Evolutionary conservation across 2,888 invertebrate species (phyloP).

Genomic region (Pimpla rufipes): DNA sequence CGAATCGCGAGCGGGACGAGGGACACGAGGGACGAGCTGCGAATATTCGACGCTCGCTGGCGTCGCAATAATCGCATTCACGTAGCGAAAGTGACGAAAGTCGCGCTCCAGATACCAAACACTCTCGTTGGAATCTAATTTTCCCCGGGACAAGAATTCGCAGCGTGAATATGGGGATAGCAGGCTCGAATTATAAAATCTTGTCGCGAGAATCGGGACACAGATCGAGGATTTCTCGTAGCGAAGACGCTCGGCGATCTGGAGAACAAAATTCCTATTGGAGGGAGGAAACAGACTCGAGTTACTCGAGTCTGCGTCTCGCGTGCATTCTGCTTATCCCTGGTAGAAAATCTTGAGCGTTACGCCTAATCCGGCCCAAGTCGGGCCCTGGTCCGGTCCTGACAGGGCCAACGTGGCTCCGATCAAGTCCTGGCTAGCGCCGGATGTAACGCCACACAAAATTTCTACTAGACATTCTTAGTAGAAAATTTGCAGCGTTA

Average conservation of each 20-base stretch:
- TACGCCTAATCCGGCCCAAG: no score
- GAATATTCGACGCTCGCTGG: slow-evolving; percentile 12
- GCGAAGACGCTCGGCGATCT: neutral
- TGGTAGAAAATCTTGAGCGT: no score
- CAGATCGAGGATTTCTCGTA: slow-evolving; percentile 13
- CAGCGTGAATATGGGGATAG: no score
- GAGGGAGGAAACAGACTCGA: slow-evolving; percentile 1
- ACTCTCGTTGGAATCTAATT: neutral
- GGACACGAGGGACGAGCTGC: neutral
- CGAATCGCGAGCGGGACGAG: neutral
- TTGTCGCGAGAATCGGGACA: neutral
- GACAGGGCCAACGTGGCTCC: no score
- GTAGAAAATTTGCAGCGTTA: no score
- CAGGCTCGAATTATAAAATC: neutral
- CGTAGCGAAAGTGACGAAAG: neutral
- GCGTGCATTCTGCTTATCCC: no score
- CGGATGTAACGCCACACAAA: no score
- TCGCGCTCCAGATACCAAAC: no score
- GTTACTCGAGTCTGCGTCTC: slow-evolving; percentile 19
- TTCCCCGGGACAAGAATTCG: no score
- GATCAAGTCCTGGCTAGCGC: no score
- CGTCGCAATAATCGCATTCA: slow-evolving; percentile 37
- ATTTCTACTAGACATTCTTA: no score
- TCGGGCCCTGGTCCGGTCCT: no score
- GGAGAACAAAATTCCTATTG: neutral